Evolutionary conservation across 2,888 invertebrate species (phyloP), one percentile per base, ranked within the genome.

Genomic region (Rhodophaea formosa): DNA sequence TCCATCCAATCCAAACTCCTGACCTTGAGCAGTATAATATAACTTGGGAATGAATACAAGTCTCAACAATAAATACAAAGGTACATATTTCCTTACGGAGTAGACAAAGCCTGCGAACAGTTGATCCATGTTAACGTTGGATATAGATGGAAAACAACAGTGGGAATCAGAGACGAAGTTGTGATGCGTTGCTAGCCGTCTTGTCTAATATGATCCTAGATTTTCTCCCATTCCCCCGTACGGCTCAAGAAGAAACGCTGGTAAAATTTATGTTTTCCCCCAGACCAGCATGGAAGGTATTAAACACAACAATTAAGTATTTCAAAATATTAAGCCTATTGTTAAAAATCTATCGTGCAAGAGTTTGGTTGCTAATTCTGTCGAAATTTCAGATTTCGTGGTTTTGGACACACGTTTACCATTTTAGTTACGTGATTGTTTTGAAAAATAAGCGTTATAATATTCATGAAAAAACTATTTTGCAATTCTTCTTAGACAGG

Each of bases 371-470:
- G 32, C 49, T 32, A 49, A 30, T 32, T 49, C 49, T 49, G 14
- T 49, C 30, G 49, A 51, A 51, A 51, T 39, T 35, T 16, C 35
- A 16, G 17, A 51, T 51, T 51, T 51, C 51, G 15, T 17, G 16
- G 35, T 51, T 51, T 51, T 51, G 35, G 35, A 51, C 39, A 51
- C 51, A 35, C 35, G 35, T 51, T 35, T 47, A 29, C 30, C 47
- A 49, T 32, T 49, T 49, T 30, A 49, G 32, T 49, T 49, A 14
- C 49, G 49, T 17, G 29, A 46, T 46, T 45, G 44, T 45, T 47
- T 47, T 39, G 10, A 39, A 39, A 39, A 39, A 10, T 12, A n/a
- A 3, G 23, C 5, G 23, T 23, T 23, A 1, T n/a, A 39, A 12
- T 39, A 39, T 39, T 39, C n/a, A 3, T 39, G 12, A 3, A 3